These are phyloP conservation scores for Pseudomugil tenellus DNA, from an alignment of 2,797 vertebrate genomes.

Conservation along the genomic window DNA sequence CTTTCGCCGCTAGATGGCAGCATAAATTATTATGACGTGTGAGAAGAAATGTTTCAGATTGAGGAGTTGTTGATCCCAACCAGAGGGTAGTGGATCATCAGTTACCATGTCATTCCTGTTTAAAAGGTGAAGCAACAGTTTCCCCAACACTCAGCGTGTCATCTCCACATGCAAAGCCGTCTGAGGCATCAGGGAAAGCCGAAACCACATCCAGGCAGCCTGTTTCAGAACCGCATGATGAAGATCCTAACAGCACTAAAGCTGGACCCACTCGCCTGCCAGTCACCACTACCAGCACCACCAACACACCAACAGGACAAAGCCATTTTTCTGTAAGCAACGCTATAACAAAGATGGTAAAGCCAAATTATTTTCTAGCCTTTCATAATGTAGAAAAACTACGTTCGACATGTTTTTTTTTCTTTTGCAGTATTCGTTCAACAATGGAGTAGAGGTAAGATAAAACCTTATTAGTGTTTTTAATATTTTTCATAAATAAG, in stretches of 20 bases:
- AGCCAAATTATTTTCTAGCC: not conserved
- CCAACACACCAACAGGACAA: accelerated
- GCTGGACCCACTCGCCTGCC: accelerated
- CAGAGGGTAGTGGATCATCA: too few relatives aligned
- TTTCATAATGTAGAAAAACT: not conserved
- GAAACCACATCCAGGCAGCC: too few relatives aligned
- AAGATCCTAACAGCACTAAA: accelerated
- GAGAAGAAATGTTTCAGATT: too few relatives aligned
- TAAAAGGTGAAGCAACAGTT: not conserved
- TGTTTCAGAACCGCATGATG: accelerated
- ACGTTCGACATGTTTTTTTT: slow-evolving; percentile 3
- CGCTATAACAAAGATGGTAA: accelerated
- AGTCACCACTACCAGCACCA: accelerated
- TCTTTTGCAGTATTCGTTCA: slow-evolving; percentile 55
- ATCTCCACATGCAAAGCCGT: not conserved
- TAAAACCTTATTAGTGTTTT: not conserved
- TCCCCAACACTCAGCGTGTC: not conserved
- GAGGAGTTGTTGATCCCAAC: too few relatives aligned
- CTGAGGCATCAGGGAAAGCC: not conserved
- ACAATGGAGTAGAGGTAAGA: slow-evolving; percentile 53
- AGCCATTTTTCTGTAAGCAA: slow-evolving; percentile 26
- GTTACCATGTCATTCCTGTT: not conserved
- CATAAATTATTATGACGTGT: too few relatives aligned
- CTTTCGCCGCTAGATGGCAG: too few relatives aligned
- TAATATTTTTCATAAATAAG: not conserved